A percentile compares a stretch with the other conserved stretches of the same genome.
Conservation (phyloP, 2,113 vertebrate species). For the rabbit (Oryctolagus cuniculus) region mOryCun1.1 NC_091439.1:66287001-66287500, state of each 20-base stretch:
- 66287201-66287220: background rate
- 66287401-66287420: background rate
- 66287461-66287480: background rate
- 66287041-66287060: background rate
- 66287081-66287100: background rate
- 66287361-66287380: constrained; percentile 33
- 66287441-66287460: constrained; percentile 1
- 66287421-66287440: background rate
- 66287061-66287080: background rate
- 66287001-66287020: background rate
- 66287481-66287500: background rate
- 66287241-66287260: background rate
- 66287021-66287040: background rate
- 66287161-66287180: background rate
- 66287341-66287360: constrained; percentile 10
- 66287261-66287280: background rate
- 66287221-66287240: background rate
- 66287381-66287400: background rate
- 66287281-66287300: background rate
- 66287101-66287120: background rate
- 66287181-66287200: background rate
- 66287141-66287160: constrained; percentile 3
- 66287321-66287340: background rate
- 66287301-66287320: background rate
- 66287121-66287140: constrained; percentile 1